Percentiles rank a stretch among this genome's conserved stretches.
phyloP scores from a whole-genome alignment of 2,888 invertebrate genomes.

The Halocaridina rubra region DNA sequence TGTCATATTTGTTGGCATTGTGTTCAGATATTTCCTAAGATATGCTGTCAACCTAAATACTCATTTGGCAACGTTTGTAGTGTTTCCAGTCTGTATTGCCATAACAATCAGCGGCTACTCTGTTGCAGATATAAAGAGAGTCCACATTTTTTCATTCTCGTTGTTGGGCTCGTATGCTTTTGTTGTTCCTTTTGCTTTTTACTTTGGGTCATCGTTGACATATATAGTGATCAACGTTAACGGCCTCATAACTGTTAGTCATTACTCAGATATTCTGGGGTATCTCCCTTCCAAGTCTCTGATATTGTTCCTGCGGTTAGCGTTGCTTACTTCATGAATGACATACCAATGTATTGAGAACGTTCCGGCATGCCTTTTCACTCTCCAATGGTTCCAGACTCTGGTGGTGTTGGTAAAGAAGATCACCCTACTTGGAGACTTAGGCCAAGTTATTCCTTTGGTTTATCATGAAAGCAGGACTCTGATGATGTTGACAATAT shows the following conservation, averaged over 20 bases:
- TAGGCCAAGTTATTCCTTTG: too few species aligned
- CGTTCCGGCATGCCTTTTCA: too few species aligned
- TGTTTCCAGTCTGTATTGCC: conserved; percentile 56
- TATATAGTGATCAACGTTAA: conserved; percentile 60
- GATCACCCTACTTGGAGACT: too few species aligned
- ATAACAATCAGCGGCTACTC: conserved; percentile 57
- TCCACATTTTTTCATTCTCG: conserved; percentile 59
- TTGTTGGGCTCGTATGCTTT: conserved; percentile 58
- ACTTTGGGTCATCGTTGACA: conserved; percentile 57
- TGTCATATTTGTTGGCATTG: conserved; percentile 52
- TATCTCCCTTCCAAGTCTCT: conserved; percentile 61
- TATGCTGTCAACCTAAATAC: conserved; percentile 49
- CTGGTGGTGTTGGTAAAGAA: too few species aligned
- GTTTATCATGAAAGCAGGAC: too few species aligned
- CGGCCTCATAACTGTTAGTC: conserved; percentile 41
- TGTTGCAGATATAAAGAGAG: conserved; percentile 59
- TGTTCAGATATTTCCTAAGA: conserved; percentile 55
- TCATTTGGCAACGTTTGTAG: conserved; percentile 56
- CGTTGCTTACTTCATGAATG: too few species aligned
- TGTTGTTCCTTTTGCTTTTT: conserved; percentile 59
- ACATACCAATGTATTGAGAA: too few species aligned
- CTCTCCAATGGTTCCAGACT: too few species aligned
- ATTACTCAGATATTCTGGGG: conserved; percentile 51
- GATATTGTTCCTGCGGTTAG: too few species aligned
- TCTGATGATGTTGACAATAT: too few species aligned